A percentile compares a stretch with the other conserved stretches of the same genome.
Evolutionary conservation across 2,888 invertebrate species (phyloP).

Genomic region (Oeneis ivallda): DNA sequence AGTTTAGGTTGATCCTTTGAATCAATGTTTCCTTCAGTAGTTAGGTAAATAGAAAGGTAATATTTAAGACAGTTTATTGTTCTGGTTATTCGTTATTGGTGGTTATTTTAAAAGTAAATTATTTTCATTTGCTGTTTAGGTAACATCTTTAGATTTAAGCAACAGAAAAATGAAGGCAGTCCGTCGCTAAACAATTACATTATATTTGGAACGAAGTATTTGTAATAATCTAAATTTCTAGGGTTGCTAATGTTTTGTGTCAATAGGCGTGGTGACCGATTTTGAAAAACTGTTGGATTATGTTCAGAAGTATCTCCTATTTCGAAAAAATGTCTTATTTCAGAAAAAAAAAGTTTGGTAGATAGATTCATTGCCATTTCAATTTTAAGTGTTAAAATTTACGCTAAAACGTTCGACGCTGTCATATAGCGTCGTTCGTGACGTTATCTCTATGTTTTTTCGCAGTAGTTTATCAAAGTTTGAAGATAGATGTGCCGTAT

Average conservation of each 20-base stretch:
- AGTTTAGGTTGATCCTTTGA: conserved; percentile 45
- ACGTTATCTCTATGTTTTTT: no score
- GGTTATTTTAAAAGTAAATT: conserved; percentile 50
- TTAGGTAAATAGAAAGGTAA: conserved; percentile 68
- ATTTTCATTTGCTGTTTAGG: conserved; percentile 57
- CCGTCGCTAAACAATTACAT: conserved; percentile 31
- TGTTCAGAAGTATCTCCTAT: no score
- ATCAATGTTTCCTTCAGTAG: conserved; percentile 64
- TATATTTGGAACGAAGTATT: conserved; percentile 9
- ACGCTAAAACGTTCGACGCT: no score
- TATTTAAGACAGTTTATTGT: conserved; percentile 59
- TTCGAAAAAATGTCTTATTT: no score
- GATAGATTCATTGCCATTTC: no score
- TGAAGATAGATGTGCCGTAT: no score
- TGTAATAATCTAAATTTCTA: background rate
- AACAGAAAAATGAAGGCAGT: conserved; percentile 31
- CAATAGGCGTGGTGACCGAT: no score
- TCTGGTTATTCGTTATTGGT: conserved; percentile 57
- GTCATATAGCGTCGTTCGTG: no score
- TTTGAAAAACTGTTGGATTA: no score
- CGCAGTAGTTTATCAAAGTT: no score
- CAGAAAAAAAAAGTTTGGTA: no score
- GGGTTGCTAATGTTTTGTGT: conserved; percentile 17
- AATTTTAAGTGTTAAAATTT: no score
- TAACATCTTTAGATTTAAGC: conserved; percentile 49